Base-by-base conservation (phyloP, 2,113 vertebrate species). In the Gallinago undulata region DNA sequence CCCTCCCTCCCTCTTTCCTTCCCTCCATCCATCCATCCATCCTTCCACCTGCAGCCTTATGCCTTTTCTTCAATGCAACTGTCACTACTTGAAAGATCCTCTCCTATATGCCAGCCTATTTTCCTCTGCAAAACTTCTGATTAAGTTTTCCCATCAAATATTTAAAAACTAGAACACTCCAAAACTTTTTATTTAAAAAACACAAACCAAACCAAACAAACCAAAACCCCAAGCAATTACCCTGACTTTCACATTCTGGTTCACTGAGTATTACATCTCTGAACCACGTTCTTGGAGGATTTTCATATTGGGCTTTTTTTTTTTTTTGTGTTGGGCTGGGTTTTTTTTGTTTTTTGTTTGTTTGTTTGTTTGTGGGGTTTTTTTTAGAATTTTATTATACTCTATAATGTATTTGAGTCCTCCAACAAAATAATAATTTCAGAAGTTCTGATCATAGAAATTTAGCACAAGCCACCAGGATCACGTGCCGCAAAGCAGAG, bases 211-310 rank as follows among this genome's bases (percentile, higher is more conserved):
- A 28, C 7, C 17, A 21, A 43, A 19, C 63, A 21, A 41, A 64
- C 8, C 27, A 35, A 62, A 45, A 19, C 2, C 7, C 33, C 47
- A 27, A 22, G 1, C 9, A 37, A 28, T 37, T 51, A 56, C 4
- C 23, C 21, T 11, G 7, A 60, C 35, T 69, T 70, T 41, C 37
- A 59, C 16, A 6, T 62, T 83, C 57, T 63, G 8, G 5, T 74
- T 70, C 84, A 39, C 24, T 4, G 11, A 19, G 9, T 33, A 56
- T n/a, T 60, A n/a, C 9, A 79, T 5, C 27, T 73, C 66, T 53
- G 37, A 89, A 43, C 1, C 1, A 0, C 10, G 28, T 25, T 51
- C 22, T 9, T 2, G 12, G 11, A 9, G 31, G 15, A 15, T 37
- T 77, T 30, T 19, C 13, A 8, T 45, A 8, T 4, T 2, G 1